Base-by-base conservation (phyloP, 2,888 invertebrate genomes). In the Monoplex corrugatus region DNA sequence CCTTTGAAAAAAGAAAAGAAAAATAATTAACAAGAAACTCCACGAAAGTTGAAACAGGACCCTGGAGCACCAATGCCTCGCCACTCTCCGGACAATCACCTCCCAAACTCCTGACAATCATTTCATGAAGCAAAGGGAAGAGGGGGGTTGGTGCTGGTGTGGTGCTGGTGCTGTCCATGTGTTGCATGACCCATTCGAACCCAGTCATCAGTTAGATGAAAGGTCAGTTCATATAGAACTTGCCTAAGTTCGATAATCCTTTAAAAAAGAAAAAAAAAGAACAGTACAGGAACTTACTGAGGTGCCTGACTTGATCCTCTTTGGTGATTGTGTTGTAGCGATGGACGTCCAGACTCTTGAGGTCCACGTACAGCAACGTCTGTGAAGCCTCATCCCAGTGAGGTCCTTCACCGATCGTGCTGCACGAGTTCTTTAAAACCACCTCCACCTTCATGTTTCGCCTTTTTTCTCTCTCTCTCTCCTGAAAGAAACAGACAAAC, bases 371-470 rank as follows among this genome's bases (percentile, higher is more conserved):
- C 10, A 94, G 86, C 82, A 95, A 92, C 5, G 92, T 91, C 84
- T 94, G 91, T 28, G 93, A 92, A 0, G 75, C 86, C 2, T 92
- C 93, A 28, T 95, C 95, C 95, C 95, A 95, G 91, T 95, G 94
- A 28, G 95, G 95, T 2, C 95, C 95, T 90, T 95, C 95, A 10
- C 95, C 95, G 2, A 92, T 92, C 0, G 93, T 93, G n/a, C 86
- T 83, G 89, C 92, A 92, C 35, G 91, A 92, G 50, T 92, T 90
- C 90, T 94, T 92, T n/a, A 94, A 78, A 6, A 91, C 91, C 6
- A 92, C 92, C 44, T 93, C 93, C 8, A 94, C 92, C 82, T 89
- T 90, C 3, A 90, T 90, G 0, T 83, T 82, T 5, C 89, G 40
- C 91, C 90, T 91, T 57, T 45, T 50, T 84, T 19, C 80, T 43